Percentiles rank a stretch among this genome's conserved stretches.
Conservation (phyloP, 2,113 vertebrate species). For the Vidua macroura region DNA sequence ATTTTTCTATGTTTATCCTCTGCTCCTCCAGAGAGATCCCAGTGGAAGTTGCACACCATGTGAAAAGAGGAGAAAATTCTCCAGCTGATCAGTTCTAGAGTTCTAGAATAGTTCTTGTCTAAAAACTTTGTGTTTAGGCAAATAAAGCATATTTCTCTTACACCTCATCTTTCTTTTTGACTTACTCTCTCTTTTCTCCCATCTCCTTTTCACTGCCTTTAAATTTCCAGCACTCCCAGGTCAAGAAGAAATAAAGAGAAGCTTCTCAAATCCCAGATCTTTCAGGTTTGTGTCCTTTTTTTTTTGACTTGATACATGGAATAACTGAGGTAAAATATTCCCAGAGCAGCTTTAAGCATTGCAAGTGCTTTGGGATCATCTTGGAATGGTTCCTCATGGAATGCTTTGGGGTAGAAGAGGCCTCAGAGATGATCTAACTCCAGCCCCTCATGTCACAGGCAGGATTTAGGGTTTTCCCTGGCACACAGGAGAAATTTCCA, state of each 20-base stretch:
- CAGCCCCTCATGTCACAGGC: not conserved
- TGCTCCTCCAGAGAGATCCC: not conserved
- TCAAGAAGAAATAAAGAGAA: not conserved
- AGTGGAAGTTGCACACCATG: accelerated
- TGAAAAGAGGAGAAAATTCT: not conserved
- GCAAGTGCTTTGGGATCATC: not conserved
- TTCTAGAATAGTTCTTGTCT: not conserved
- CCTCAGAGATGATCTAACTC: not conserved
- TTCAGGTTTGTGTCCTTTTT: not conserved
- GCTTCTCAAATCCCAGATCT: not conserved
- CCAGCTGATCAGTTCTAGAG: not conserved
- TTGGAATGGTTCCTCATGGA: not conserved
- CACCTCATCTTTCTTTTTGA: not conserved
- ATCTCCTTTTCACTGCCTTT: not conserved
- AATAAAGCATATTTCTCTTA: not conserved
- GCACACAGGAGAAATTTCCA: not conserved
- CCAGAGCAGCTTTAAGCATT: not conserved
- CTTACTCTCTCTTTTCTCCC: not conserved
- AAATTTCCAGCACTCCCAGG: not conserved
- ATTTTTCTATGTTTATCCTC: not conserved
- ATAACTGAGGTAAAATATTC: not conserved
- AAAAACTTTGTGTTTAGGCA: not conserved
- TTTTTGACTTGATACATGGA: not conserved
- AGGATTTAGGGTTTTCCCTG: not conserved
- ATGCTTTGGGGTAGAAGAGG: not conserved